These are phyloP conservation scores for Lates calcarifer DNA, from an alignment of 2,113 vertebrate genomes.

Conservation along the genomic window DNA sequence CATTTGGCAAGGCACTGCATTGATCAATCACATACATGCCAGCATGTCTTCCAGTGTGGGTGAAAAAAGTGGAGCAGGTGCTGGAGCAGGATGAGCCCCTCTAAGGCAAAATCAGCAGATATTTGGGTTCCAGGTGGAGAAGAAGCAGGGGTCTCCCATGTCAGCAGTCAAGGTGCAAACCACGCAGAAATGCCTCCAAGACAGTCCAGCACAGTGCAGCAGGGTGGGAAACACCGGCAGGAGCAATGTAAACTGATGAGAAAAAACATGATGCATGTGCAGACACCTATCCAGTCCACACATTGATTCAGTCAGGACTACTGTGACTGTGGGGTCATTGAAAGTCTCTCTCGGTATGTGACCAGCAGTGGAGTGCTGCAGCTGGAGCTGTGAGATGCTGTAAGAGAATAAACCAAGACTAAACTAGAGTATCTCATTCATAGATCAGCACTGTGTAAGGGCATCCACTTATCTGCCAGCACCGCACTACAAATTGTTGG, in stretches of 20 bases:
- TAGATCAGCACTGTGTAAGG: background rate
- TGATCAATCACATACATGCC: too few species aligned
- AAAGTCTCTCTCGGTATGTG: background rate
- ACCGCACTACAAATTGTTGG: conserved; percentile 28
- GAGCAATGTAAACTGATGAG: background rate
- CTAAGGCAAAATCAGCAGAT: background rate
- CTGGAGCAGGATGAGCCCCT: background rate
- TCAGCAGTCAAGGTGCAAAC: background rate
- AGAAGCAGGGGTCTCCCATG: background rate
- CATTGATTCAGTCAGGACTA: too few species aligned
- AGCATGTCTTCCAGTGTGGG: too few species aligned
- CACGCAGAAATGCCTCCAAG: background rate
- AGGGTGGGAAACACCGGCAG: background rate
- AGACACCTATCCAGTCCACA: too few species aligned
- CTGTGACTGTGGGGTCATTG: background rate
- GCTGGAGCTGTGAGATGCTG: background rate
- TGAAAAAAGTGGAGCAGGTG: background rate
- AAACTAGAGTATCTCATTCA: background rate
- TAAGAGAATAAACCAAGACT: background rate
- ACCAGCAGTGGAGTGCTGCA: background rate
- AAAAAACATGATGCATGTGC: too few species aligned
- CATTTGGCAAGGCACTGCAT: too few species aligned
- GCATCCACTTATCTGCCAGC: conserved; percentile 8
- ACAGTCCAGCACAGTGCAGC: background rate
- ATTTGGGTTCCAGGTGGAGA: background rate